Base-by-base conservation (phyloP, 1,140 invertebrate species). In the Drosophila persimilis region DNA sequence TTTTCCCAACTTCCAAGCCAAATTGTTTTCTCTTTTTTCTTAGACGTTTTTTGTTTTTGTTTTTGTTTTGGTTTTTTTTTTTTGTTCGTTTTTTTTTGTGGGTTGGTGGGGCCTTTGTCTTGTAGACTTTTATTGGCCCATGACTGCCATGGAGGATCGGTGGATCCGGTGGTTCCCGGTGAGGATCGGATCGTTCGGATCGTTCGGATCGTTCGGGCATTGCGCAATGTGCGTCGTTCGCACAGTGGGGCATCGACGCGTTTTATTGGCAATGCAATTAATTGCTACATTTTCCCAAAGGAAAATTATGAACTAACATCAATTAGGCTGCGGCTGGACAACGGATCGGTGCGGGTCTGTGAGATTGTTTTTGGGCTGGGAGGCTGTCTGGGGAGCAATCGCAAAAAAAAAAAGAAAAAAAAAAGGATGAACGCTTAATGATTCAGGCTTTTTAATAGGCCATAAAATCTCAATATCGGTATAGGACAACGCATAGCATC, bases 221-320 rank as follows among this genome's bases (percentile, higher is more conserved):
- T 85, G 80, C 80, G 80, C 80, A 85, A 85, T 85, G 83, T 78
- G 70, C 83, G 83, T 72, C 77, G 46, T 48, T 73, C 63, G 81
- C 83, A 76, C 84, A 88, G 83, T 88, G 83, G 83, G 83, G 75
- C 72, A 75, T 55, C 83, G 74, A 83, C 79, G 79, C 83, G 84
- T 88, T 88, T 89, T 89, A 85, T 88, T 86, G 83, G 84, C 81
- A 69, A 80, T 44, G 83, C 83, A 88, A 88, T 88, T 88, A 88
- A 88, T 88, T 88, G 83, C 84, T 89, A 88, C 83, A 88, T 88
- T 88, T 88, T 88, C 78, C 35, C 79, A 88, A 88, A 83, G 62
- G 83, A 88, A 88, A 88, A 88, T 86, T 89, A 88, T 88, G 83
- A 89, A 89, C 83, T 88, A 88, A 88, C 83, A 88, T 88, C 83